Conservation (phyloP, 1,140 invertebrate species). For the Pararge aegeria region DNA sequence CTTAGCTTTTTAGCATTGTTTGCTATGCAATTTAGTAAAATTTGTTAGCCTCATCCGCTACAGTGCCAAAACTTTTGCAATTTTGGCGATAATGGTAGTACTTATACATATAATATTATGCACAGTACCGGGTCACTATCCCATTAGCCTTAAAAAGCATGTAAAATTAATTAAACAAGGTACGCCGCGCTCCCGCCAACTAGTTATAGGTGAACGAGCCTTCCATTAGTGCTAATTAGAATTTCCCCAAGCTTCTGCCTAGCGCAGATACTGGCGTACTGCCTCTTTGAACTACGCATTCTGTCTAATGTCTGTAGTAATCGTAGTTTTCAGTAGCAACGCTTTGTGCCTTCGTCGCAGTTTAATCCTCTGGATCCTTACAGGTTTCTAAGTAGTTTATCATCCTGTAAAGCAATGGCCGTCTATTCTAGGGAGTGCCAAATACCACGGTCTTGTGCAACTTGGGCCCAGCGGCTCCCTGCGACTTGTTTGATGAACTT, state of each 20-base stretch:
- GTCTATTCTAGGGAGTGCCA: too few relatives aligned
- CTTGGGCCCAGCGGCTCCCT: too few relatives aligned
- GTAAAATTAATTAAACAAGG: constrained; percentile 48
- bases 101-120: constrained; percentile 7
- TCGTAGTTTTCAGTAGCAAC: too few relatives aligned
- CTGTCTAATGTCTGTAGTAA: not conserved
- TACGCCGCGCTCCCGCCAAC: constrained; percentile 31
- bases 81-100: constrained; percentile 8
- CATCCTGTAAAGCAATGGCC: too few relatives aligned
- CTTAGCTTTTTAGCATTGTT: too few relatives aligned
- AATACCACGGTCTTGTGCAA: too few relatives aligned
- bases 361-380: too few relatives aligned
- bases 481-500: too few relatives aligned
- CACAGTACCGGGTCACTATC: constrained; percentile 29
- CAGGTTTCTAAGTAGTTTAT: too few relatives aligned
- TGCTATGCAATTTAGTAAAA: too few relatives aligned
- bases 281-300: not conserved
- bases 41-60: constrained; percentile 2
- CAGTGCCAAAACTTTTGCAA: constrained; percentile 20
- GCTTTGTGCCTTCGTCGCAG: too few relatives aligned
- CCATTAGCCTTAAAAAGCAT: constrained; percentile 34
- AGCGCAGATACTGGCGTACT: not conserved
- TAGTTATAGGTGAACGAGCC: constrained; percentile 56
- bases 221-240: constrained; percentile 73
- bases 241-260: constrained; percentile 45